phyloP scores from a whole-genome alignment of 2,888 invertebrate genomes.

The Asteroscopus sphinx region DNA sequence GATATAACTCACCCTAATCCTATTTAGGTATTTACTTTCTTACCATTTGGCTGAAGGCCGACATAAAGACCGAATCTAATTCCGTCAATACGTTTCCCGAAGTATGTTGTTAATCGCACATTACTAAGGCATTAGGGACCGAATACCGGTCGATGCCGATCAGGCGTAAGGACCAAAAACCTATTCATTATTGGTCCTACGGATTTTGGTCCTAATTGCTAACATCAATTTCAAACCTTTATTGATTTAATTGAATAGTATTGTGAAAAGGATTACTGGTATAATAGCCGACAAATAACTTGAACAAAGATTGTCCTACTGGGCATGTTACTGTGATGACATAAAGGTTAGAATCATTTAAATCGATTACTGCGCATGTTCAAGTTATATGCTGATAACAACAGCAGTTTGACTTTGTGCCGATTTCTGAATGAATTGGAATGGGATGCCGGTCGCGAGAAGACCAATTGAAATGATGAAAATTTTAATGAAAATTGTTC shows the following conservation, averaged over 20 bases:
- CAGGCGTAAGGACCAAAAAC: slow-evolving; percentile 14
- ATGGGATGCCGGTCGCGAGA: slow-evolving; percentile 9
- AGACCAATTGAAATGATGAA: slow-evolving; percentile 18
- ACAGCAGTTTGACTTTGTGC: slow-evolving; percentile 36
- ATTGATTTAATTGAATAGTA: slow-evolving; percentile 33
- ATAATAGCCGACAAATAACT: no score
- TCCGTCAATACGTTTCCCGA: slow-evolving; percentile 24
- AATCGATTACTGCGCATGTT: no score
- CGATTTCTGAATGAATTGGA: slow-evolving; percentile 28
- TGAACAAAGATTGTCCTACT: no score
- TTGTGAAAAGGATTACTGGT: slow-evolving; percentile 26
- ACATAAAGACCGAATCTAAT: slow-evolving; percentile 11
- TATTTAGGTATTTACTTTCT: slow-evolving; percentile 31
- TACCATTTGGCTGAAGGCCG: slow-evolving; percentile 11
- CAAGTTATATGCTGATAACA: no score
- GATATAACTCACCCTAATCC: slow-evolving; percentile 25
- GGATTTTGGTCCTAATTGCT: slow-evolving; percentile 22
- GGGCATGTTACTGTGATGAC: no score
- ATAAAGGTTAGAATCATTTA: no score
- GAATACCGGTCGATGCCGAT: not conserved
- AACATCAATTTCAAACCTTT: slow-evolving; percentile 38
- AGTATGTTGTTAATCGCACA: slow-evolving; percentile 28
- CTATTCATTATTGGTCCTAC: slow-evolving; percentile 16
- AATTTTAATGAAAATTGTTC: slow-evolving; percentile 27
- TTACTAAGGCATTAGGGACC: slow-evolving; percentile 20